Percentiles rank a stretch among this genome's conserved stretches.
Evolutionary conservation across 2,113 vertebrate species (phyloP).

Genomic region (Aphyosemion australe): DNA sequence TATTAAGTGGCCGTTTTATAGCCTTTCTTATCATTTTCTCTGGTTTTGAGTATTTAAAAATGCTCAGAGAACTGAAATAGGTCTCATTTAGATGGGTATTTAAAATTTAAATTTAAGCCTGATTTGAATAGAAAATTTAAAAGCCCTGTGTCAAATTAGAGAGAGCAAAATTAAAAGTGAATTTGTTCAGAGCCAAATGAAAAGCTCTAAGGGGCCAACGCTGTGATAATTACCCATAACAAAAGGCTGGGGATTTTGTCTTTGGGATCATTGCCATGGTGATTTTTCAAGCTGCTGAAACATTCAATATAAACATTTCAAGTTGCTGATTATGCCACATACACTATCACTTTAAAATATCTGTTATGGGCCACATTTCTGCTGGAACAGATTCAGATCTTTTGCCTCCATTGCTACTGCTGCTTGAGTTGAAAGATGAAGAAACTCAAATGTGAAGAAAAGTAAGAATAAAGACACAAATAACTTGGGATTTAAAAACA

Average conservation of each 20-base stretch:
- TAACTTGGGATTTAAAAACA: slow-evolving; percentile 52
- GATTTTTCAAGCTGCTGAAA: slow-evolving; percentile 65
- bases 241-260: slow-evolving; percentile 70
- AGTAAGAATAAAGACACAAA: slow-evolving; percentile 20
- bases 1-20: no score
- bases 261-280: slow-evolving; percentile 63
- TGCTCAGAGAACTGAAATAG: slow-evolving; percentile 37
- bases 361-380: slow-evolving; percentile 31
- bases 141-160: slow-evolving; percentile 55
- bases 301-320: slow-evolving; percentile 67
- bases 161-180: slow-evolving; percentile 66
- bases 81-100: slow-evolving; percentile 49
- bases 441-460: slow-evolving; percentile 29
- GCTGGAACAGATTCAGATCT: slow-evolving; percentile 20
- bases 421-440: slow-evolving; percentile 11
- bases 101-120: slow-evolving; percentile 58
- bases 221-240: slow-evolving; percentile 70
- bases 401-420: neutral
- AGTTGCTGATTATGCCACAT: slow-evolving; percentile 50
- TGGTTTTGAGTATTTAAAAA: slow-evolving; percentile 38
- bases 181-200: slow-evolving; percentile 64
- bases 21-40: slow-evolving; percentile 14
- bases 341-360: slow-evolving; percentile 43
- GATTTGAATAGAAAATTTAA: slow-evolving; percentile 56
- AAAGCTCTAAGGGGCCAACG: slow-evolving; percentile 51